These are phyloP conservation scores for Hemicordylus capensis DNA, from an alignment of 2,113 vertebrate genomes.

Conservation along the genomic window DNA sequence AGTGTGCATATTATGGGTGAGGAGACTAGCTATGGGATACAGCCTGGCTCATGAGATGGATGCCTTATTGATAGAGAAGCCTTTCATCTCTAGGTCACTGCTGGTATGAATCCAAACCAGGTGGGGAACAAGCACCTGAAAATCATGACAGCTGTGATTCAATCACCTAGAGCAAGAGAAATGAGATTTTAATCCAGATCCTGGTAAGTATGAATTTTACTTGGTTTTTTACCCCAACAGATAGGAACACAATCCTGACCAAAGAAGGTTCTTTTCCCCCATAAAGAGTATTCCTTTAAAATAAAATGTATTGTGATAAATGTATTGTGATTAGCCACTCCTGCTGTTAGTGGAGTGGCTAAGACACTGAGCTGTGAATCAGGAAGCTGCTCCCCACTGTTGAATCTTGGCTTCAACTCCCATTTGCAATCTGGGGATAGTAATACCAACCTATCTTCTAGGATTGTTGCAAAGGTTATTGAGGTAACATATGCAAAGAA, in stretches of 20 bases:
- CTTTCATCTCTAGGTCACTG: conserved; percentile 6
- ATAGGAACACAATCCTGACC: neutral
- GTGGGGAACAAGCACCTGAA: conserved; percentile 29
- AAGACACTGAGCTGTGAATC: no score
- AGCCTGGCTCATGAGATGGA: neutral
- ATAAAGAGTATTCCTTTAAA: conserved; percentile 4
- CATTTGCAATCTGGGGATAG: neutral
- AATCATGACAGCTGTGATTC: neutral
- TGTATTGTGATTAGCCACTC: no score
- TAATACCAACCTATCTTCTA: neutral
- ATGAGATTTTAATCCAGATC: conserved; percentile 12
- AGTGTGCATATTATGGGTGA: neutral
- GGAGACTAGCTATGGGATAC: neutral
- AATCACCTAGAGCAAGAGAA: neutral
- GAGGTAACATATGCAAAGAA: no score
- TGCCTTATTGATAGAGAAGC: neutral
- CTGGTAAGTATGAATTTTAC: conserved; percentile 8
- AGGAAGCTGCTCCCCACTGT: neutral
- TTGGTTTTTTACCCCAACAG: neutral
- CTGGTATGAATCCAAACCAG: neutral
- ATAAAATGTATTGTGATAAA: neutral
- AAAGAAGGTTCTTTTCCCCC: neutral
- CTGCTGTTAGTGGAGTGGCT: no score
- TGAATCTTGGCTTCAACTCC: neutral
- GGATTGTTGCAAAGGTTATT: neutral